These are phyloP conservation scores for silkworm (Bombyx mori) DNA, from an alignment of 1,140 invertebrate species.

Conservation along the genomic window ASM3026992v2 NC_085117.1:14366501-14367000, in stretches of 20 bases:
- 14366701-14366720: constrained; percentile 68
- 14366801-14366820: constrained; percentile 65
- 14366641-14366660: constrained; percentile 69
- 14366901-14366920: constrained; percentile 64
- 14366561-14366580: constrained; percentile 63
- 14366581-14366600: constrained; percentile 68
- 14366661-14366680: constrained; percentile 67
- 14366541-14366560: constrained; percentile 49
- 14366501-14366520: constrained; percentile 1
- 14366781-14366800: constrained; percentile 66
- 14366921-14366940: constrained; percentile 46
- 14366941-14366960: constrained; percentile 58
- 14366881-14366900: constrained; percentile 57
- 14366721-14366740: constrained; percentile 68
- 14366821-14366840: constrained; percentile 71
- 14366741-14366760: constrained; percentile 71
- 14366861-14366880: constrained; percentile 58
- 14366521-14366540: constrained; percentile 53
- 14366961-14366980: constrained; percentile 46
- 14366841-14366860: constrained; percentile 47
- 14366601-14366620: constrained; percentile 70
- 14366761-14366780: constrained; percentile 70
- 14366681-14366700: constrained; percentile 68
- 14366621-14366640: constrained; percentile 70
- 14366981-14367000: constrained; percentile 3